phyloP scores from a whole-genome alignment of 2,888 invertebrate species.

The Chloroclystis v-ata region DNA sequence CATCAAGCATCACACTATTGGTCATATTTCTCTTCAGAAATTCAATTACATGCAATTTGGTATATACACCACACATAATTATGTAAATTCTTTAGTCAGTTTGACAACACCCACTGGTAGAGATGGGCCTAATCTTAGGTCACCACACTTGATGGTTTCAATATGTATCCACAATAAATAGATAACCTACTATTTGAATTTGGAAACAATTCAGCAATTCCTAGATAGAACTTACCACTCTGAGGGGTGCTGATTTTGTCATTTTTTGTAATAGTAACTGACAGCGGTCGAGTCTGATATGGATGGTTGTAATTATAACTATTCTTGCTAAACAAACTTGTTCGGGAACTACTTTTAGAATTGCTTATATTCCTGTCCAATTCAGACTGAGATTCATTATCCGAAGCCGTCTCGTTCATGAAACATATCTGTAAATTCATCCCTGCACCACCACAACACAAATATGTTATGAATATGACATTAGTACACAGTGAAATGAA shows the following conservation, averaged over 20 bases:
- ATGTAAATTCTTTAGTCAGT: no score
- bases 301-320: conserved; percentile 71
- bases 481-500: conserved; percentile 35
- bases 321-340: conserved; percentile 66
- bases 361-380: conserved; percentile 76
- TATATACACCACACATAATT: no score
- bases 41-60: no score
- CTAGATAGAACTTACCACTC: conserved; percentile 56
- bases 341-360: conserved; percentile 61
- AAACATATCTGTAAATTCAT: conserved; percentile 97
- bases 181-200: no score
- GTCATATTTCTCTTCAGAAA: no score
- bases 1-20: no score
- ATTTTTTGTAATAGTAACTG: conserved; percentile 68
- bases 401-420: conserved; percentile 94
- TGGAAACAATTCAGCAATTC: conserved; percentile 28
- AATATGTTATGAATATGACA: conserved; percentile 31
- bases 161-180: no score
- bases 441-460: conserved; percentile 71
- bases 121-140: no score
- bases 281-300: conserved; percentile 70
- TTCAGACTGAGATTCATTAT: conserved; percentile 89
- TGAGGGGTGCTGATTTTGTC: conserved; percentile 64
- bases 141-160: no score
- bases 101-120: no score